Evolutionary conservation across 2,888 invertebrate genomes (phyloP).

Genomic region (Antheraea assamensis): DNA sequence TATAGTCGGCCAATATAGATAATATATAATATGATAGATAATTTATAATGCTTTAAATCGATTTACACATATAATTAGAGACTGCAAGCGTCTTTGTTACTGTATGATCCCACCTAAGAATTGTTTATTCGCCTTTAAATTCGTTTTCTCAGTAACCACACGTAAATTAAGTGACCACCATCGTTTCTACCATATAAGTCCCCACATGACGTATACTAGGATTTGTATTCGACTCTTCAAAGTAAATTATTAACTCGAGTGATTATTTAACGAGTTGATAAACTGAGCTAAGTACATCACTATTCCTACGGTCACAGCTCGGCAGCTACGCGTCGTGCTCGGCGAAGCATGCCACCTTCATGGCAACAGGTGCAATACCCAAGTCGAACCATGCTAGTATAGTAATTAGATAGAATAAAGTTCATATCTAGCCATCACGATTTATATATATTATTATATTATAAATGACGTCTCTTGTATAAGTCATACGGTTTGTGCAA

Average conservation of each 20-base stretch:
- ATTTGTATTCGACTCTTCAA: not conserved
- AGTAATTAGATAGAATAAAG: conserved; percentile 31
- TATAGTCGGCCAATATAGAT: too few species aligned
- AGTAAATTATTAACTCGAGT: not conserved
- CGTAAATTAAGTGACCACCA: not conserved
- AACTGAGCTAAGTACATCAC: not conserved
- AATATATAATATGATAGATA: too few species aligned
- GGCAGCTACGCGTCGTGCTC: conserved; percentile 52
- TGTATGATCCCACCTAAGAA: too few species aligned
- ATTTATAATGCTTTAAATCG: too few species aligned
- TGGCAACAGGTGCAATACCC: conserved; percentile 63
- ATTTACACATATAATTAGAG: too few species aligned
- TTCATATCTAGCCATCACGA: conserved; percentile 3
- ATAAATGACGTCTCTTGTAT: too few species aligned
- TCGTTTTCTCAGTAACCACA: not conserved
- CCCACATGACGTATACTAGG: not conserved
- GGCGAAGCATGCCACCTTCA: conserved; percentile 50
- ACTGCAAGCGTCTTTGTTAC: too few species aligned
- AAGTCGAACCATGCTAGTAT: conserved; percentile 27
- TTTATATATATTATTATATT: too few species aligned
- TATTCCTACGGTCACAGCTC: conserved; percentile 37
- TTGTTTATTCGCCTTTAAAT: too few species aligned
- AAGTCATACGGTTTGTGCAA: too few species aligned
- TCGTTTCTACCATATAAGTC: not conserved
- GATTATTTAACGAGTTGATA: conserved; percentile 35